Evolutionary conservation across 2,888 invertebrate species (phyloP), one percentile per base, ranked within the genome.

Genomic region (Pilophorus perplexus): DNA sequence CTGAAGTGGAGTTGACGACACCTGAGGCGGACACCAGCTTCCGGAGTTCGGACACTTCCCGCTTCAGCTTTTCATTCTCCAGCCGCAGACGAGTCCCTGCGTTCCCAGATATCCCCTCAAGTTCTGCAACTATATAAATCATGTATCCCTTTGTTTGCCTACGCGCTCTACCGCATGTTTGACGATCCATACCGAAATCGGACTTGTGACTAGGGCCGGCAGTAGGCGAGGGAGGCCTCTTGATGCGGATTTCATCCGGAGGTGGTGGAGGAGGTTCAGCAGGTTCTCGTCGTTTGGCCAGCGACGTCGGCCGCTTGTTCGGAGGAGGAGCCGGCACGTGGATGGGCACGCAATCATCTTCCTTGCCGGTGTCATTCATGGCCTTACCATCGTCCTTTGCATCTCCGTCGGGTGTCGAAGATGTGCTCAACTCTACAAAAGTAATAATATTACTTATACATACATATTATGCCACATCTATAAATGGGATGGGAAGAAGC

Each of bases 41-140:
- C 44, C 87, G 80, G 52, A 88, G 81, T 74, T 88, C 80, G 0
- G 86, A 86, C 12, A 88, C 80, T 76, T 87, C 87, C 67, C 85
- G 84, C 77, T 86, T 81, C 68, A 90, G 80, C 67, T 88, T 83
- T 76, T 90, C 91, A 77, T 91, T 91, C 75, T 90, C 90, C 72
- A 84, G 79, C 65, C 87, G 81, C 67, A 90, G 80, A 67, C 86
- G 79, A 57, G 86, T 80, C 6, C 85, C 72, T 6, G 68, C 68
- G 55, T 70, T 71, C 27, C 70, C 68, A 8, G 62, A 60, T 5
- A 66, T 37, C 6, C 66, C 66, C 33, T 69, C 69, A 20, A 65
- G 40, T 37, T 68, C 68, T 68, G 66, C 59, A 14, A 68, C 68
- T 68, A n/a, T n/a, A n/a, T n/a, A n/a, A n/a, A n/a, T n/a, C n/a